Evolutionary conservation across 1,140 invertebrate genomes (phyloP).

Genomic region (Delia radicum): DNA sequence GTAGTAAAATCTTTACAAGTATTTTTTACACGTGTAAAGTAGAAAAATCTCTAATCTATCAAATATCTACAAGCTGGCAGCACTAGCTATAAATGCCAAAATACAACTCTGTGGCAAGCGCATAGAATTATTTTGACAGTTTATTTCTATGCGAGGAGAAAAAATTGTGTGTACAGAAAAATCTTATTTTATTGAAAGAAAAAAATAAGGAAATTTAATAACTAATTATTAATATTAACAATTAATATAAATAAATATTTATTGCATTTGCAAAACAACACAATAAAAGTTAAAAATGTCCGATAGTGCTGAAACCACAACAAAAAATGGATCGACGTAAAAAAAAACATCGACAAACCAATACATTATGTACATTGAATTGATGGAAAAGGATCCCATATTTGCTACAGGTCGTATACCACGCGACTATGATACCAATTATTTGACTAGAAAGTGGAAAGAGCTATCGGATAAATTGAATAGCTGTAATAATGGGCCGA

Average conservation of each 20-base stretch:
- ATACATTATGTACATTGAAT: conserved; percentile 53
- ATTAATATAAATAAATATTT: background rate
- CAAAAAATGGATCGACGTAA: conserved; percentile 51
- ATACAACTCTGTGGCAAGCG: background rate
- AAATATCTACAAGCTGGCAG: no score
- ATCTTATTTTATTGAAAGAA: background rate
- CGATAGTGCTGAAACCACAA: conserved; percentile 25
- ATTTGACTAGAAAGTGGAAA: conserved; percentile 52
- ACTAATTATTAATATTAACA: no score
- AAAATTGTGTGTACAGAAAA: conserved; percentile 21
- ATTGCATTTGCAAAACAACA: background rate
- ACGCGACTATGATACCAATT: conserved; percentile 51
- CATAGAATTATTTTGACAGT: background rate
- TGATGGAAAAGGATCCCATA: conserved; percentile 52
- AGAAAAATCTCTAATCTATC: no score
- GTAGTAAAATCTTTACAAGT: no score
- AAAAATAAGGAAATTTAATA: no score
- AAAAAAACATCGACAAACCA: conserved; percentile 52
- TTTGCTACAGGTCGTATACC: conserved; percentile 51
- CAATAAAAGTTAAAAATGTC: background rate
- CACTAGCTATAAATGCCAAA: no score
- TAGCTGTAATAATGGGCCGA: conserved; percentile 47
- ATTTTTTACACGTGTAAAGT: no score
- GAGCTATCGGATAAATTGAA: conserved; percentile 49
- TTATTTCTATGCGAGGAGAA: background rate